These are phyloP conservation scores for Xylophagus ater DNA, from an alignment of 2,888 invertebrate genomes.

Conservation along the genomic window DNA sequence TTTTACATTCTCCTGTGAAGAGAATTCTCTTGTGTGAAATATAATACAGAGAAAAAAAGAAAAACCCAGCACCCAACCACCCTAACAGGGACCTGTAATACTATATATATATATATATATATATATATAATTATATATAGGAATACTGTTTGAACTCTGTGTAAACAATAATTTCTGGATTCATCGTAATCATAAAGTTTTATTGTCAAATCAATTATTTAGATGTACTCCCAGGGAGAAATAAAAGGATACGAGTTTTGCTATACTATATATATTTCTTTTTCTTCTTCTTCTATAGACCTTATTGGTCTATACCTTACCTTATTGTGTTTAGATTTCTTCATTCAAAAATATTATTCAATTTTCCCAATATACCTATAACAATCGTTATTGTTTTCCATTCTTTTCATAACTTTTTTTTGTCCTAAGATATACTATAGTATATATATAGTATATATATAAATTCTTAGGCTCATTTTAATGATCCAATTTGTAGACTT, in stretches of 20 bases:
- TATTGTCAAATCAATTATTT: conserved; percentile 14
- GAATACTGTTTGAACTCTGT: conserved; percentile 3
- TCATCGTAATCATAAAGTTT: conserved; percentile 13
- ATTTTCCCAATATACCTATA: background rate
- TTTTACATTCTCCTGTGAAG: no score
- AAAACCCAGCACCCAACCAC: no score
- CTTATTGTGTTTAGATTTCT: background rate
- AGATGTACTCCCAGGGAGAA: conserved; percentile 4
- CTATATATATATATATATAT: no score
- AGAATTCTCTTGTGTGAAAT: no score
- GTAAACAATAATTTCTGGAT: conserved; percentile 11
- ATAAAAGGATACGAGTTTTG: conserved; percentile 1
- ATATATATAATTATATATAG: no score
- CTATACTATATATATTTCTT: background rate
- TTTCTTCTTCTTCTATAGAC: background rate
- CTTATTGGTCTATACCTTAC: no score
- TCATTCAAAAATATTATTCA: background rate
- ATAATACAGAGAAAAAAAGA: no score
- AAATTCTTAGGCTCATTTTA: background rate
- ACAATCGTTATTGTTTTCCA: background rate
- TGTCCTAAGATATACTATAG: background rate
- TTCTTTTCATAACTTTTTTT: background rate
- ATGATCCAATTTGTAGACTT: background rate
- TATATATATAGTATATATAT: background rate
- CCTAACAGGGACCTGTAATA: no score